Evolutionary conservation across 2,113 vertebrate genomes (phyloP), one percentile per base, ranked within the genome.

Genomic region (Pleuronectes platessa): DNA sequence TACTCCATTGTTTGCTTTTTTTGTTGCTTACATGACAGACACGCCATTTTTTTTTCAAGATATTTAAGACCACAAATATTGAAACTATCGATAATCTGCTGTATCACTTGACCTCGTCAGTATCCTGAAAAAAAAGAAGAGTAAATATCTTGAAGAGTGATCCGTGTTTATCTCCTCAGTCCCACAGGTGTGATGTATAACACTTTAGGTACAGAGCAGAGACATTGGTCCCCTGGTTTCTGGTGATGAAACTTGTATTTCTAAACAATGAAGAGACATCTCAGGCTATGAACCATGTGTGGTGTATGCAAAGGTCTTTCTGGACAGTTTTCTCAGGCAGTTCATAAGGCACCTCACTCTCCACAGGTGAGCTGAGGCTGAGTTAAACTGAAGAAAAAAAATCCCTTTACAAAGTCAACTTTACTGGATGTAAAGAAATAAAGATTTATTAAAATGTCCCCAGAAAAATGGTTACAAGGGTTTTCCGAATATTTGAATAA

Each of bases 241-340:
- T 82, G 66, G 37, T 86, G 45, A 76, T 78, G 21, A 86, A 20
- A 8, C 6, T 31, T 31, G 31, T 8, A 31, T 31, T 31, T 31
- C 31, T 7, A 31, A 31, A 51, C 49, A 51, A 13, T 54, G 51
- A n/a, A 20, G 51, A 51, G 47, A 51, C 51, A 14, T n/a, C 51
- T 54, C 15, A 6, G 47, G 17, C 5, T 2, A 54, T 21, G 8
- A 20, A 10, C 21, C 20, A 21, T 21, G 14, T 49, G 45, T 11
- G 1, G 4, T 49, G 45, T 21, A 8, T n/a, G 18, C 18, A 54
- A 8, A 54, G 51, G 20, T n/a, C 5, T 4, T 54, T 54, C 20
- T n/a, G 49, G 13, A 51, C 18, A 51, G 49, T 51, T 51, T 18
- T 51, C 17, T 18, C 17, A 51, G 49, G 49, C 17, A 51, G 12